Base-by-base conservation (phyloP, 2,888 invertebrate species). In the Drosophila cognata region DNA sequence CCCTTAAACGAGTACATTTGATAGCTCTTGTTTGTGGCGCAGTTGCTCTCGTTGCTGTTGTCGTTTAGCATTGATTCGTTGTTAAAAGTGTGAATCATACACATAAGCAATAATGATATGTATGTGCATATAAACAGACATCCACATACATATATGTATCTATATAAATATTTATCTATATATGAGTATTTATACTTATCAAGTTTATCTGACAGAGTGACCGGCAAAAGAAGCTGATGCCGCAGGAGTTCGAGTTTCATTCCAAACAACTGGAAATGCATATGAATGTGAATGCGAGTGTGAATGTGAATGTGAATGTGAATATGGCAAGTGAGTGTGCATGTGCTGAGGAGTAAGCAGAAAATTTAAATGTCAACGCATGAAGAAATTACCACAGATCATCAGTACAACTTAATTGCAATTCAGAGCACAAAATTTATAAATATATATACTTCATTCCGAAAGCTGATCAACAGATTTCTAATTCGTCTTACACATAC, bases 191-290 rank as follows among this genome's bases (percentile, higher is more conserved):
- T 55, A 55, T 59, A 50, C 35, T n/a, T 33, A 52, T 48, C 33
- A 29, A 36, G 55, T 52, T 59, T 62, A 65, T 62, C 62, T 56
- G 50, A 2, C 35, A 8, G 53, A 51, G n/a, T 31, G 53, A 38
- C 33, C 48, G 29, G 55, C 50, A 28, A 52, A 66, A 76, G 36
- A 60, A 35, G 76, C 78, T 73, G 73, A 67, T 43, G 41, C 56
- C 10, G 57, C 73, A 57, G 41, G n/a, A 48, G 56, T 46, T 76
- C 74, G 29, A 52, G 52, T 73, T 67, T 33, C 60, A 67, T 28
- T 35, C 52, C 52, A 51, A 55, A 48, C 41, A 71, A 60, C 21
- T 50, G 43, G 55, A 77, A 66, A 63, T 43, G 46, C 18, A 46
- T 75, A 28, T 29, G 50, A 51, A 25, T 53, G 2, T 18, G 10